Evolutionary conservation across 2,888 invertebrate genomes (phyloP).

Genomic region (Brachycybe producta): DNA sequence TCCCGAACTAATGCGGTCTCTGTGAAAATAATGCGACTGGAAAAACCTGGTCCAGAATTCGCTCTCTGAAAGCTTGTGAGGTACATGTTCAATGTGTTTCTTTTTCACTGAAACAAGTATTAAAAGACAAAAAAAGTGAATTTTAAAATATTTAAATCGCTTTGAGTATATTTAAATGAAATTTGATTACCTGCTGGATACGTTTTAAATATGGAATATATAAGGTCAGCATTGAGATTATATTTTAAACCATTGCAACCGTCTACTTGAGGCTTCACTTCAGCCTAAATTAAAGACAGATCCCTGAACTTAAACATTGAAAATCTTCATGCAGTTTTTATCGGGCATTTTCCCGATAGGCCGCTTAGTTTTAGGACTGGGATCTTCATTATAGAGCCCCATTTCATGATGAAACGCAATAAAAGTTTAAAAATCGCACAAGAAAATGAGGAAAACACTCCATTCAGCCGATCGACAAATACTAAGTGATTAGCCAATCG

Average conservation of each 20-base stretch:
- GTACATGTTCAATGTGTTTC: conserved; percentile 93
- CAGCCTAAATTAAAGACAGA: conserved; percentile 56
- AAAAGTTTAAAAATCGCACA: no score
- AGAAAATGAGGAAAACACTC: no score
- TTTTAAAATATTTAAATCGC: not conserved
- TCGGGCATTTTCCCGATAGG: no score
- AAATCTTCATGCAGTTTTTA: not conserved
- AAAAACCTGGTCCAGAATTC: conserved; percentile 99
- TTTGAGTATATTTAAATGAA: not conserved
- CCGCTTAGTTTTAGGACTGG: no score
- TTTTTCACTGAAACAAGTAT: conserved; percentile 75
- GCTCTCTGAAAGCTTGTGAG: conserved; percentile 82
- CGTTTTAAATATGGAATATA: conserved; percentile 96
- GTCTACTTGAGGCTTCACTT: conserved; percentile 92
- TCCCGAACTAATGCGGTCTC: conserved; percentile 69
- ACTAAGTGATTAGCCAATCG: no score
- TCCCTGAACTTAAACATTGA: not conserved
- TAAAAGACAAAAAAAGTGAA: conserved; percentile 24
- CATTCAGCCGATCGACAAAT: no score
- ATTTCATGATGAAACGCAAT: no score
- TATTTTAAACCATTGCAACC: conserved; percentile 94
- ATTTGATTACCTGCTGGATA: conserved; percentile 62
- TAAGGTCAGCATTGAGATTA: conserved; percentile 91
- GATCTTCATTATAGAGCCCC: no score
- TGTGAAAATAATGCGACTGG: conserved; percentile 94